These are phyloP conservation scores for Brachirus orientalis DNA, from an alignment of 2,113 vertebrate genomes.

Conservation along the genomic window DNA sequence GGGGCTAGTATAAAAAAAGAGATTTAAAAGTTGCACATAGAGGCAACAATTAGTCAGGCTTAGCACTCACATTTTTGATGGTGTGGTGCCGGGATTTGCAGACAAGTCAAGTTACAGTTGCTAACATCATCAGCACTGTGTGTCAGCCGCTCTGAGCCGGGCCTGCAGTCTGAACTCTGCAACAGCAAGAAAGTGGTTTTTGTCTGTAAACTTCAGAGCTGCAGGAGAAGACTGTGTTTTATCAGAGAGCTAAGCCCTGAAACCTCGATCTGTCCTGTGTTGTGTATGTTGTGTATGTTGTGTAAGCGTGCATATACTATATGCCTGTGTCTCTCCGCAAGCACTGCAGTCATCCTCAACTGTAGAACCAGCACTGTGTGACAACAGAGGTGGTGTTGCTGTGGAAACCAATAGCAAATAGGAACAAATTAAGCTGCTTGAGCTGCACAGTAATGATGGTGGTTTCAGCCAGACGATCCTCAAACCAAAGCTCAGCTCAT, in stretches of 20 bases:
- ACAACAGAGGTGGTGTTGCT: conserved; percentile 40
- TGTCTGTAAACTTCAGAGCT: conserved; percentile 2
- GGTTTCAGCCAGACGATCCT: conserved; percentile 30
- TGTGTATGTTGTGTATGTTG: conserved; percentile 1
- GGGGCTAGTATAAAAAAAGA: too few relatives aligned
- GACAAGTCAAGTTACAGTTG: conserved; percentile 33
- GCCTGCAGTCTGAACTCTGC: conserved; percentile 26
- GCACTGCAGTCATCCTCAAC: conserved; percentile 25
- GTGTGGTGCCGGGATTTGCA: conserved; percentile 28
- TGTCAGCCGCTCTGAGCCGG: conserved; percentile 47
- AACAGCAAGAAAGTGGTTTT: conserved; percentile 16
- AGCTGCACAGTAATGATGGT: conserved; percentile 25
- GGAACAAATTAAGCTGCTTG: conserved; percentile 49
- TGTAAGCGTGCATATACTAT: background rate
- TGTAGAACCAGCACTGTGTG: conserved; percentile 10
- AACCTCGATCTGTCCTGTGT: background rate
- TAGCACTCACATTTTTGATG: conserved; percentile 1
- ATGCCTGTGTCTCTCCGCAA: conserved; percentile 20
- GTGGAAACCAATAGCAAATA: conserved; percentile 55
- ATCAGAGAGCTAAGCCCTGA: conserved; percentile 8
- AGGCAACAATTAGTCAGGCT: background rate
- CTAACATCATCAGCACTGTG: conserved; percentile 46
- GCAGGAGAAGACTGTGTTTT: conserved; percentile 5
- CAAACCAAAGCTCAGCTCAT: conserved; percentile 24
- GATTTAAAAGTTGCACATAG: background rate